Evolutionary conservation across 2,797 vertebrate species (phyloP).

Genomic region (Salarias fasciatus): DNA sequence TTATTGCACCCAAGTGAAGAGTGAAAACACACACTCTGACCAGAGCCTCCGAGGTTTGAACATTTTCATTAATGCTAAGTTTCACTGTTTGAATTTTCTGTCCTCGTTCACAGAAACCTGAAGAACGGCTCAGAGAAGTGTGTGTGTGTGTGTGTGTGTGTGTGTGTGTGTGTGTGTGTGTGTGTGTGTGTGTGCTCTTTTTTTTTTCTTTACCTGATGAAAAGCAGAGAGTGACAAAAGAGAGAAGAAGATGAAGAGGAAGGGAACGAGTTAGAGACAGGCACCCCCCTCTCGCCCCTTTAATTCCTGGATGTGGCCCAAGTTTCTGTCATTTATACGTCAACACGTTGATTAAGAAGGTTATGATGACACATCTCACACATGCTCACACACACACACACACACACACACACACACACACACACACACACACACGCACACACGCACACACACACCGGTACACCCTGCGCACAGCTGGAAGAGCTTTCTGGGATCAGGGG

Average conservation of each 20-base stretch:
- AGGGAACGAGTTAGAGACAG: constrained; percentile 6
- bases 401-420: constrained; percentile 40
- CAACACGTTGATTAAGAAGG: constrained; percentile 71
- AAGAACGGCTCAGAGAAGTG: no score
- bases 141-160: no score
- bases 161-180: not conserved
- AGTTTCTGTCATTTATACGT: constrained; percentile 62
- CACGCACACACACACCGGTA: constrained; percentile 31
- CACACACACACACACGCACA: constrained; percentile 44
- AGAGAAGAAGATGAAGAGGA: constrained; percentile 16
- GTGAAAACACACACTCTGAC: no score
- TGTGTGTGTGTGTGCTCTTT: not conserved
- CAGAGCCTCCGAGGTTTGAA: no score
- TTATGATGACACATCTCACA: constrained; percentile 64
- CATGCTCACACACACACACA: constrained; percentile 40
- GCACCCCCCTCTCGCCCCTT: not conserved
- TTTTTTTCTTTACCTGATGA: constrained; percentile 32
- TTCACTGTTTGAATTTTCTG: no score
- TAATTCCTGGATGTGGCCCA: constrained; percentile 53
- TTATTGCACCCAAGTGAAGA: no score
- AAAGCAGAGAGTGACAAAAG: constrained; percentile 35
- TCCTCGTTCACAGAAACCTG: no score
- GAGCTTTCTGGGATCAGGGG: constrained; percentile 71
- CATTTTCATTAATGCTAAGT: no score
- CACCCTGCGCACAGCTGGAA: constrained; percentile 74